These are phyloP conservation scores for Mesorhabditis belari DNA, from an alignment of 2,888 invertebrate species.

Conservation along the genomic window DNA sequence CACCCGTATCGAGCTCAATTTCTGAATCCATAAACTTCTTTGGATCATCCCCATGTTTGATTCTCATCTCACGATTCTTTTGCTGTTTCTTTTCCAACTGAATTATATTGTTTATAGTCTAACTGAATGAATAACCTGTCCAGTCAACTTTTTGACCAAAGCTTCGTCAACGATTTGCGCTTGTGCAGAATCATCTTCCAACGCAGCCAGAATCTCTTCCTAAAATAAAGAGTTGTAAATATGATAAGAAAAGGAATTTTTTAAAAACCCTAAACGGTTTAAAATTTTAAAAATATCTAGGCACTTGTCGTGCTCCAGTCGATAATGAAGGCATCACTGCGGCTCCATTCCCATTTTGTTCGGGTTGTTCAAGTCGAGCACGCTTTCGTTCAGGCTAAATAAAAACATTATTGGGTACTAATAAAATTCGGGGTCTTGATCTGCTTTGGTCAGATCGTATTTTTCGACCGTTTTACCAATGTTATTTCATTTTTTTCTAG, in stretches of 20 bases:
- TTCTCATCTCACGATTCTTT: constrained; percentile 92
- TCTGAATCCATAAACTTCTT: constrained; percentile 87
- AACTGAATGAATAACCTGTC: constrained; percentile 17
- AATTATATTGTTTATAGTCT: constrained; percentile 3
- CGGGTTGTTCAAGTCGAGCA: constrained; percentile 16
- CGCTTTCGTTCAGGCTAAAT: constrained; percentile 17
- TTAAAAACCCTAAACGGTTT: constrained; percentile 13
- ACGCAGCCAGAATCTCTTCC: constrained; percentile 38
- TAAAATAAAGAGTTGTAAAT: constrained; percentile 9
- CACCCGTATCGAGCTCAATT: constrained; percentile 78
- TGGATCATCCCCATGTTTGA: constrained; percentile 76
- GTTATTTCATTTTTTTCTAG: too few relatives aligned
- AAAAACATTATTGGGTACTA: too few relatives aligned
- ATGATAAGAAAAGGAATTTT: too few relatives aligned
- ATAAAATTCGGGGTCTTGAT: too few relatives aligned
- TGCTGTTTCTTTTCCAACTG: constrained; percentile 76
- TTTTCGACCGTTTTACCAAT: too few relatives aligned
- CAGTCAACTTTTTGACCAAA: constrained; percentile 35
- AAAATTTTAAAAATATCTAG: background rate
- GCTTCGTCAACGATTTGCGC: constrained; percentile 34
- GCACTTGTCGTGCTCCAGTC: background rate
- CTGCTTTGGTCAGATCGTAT: too few relatives aligned
- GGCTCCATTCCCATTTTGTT: constrained; percentile 3
- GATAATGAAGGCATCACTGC: background rate
- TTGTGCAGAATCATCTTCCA: constrained; percentile 33